Conservation (phyloP, 37 sponge, comb jelly and placozoan species). For the Beroe forskalii region DNA sequence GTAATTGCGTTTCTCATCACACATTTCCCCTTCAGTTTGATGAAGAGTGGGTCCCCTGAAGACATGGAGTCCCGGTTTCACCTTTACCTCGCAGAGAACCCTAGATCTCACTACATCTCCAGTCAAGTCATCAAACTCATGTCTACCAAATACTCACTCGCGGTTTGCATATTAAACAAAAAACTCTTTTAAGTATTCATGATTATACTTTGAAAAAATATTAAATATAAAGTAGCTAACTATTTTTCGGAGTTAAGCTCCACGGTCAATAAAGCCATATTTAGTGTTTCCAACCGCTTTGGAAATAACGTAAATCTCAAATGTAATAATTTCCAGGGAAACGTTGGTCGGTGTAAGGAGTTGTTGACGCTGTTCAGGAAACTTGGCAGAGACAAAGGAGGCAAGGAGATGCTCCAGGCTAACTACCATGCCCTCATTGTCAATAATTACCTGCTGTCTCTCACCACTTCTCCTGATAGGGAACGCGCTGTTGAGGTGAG, state of each 20-base stretch:
- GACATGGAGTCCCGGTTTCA: not conserved
- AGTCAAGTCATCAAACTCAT: not conserved
- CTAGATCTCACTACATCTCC: conserved; percentile 44
- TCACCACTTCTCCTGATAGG: conserved; percentile 45
- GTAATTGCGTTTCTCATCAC: no score
- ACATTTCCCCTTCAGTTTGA: not conserved
- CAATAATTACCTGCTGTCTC: not conserved
- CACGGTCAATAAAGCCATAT: no score
- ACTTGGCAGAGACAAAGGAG: not conserved
- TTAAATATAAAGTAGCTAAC: no score
- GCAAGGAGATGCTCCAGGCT: not conserved
- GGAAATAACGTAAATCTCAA: no score
- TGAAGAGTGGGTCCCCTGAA: not conserved
- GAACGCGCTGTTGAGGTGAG: not conserved
- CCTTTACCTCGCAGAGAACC: conserved; percentile 7
- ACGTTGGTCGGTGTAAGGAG: not conserved
- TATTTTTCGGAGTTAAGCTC: no score
- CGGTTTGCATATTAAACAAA: not conserved
- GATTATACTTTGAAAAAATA: no score
- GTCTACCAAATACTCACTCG: not conserved
- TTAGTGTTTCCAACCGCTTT: no score
- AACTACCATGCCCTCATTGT: not conserved
- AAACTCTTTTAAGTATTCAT: not conserved
- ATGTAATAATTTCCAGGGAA: not conserved
- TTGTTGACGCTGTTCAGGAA: not conserved